Base-by-base conservation (phyloP, 2,797 vertebrate species). In the Aphelocoma californica region DNA sequence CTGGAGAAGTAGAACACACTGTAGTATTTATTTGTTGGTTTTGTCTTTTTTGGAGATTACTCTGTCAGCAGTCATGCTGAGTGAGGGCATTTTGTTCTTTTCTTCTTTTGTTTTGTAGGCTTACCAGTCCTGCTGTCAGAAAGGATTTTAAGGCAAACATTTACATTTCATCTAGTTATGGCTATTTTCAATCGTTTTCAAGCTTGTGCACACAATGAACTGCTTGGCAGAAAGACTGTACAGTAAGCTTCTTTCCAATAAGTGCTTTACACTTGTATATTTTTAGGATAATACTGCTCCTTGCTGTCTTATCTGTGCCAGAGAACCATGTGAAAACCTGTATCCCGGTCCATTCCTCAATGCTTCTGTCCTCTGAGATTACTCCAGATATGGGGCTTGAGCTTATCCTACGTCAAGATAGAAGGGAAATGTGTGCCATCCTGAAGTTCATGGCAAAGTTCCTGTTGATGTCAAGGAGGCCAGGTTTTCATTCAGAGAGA, bases 381-480 rank as follows among this genome's bases (percentile, higher is more conserved):
- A 56, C 44, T 83, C 69, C 44, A 82, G 31, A 61, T 61, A 73
- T 2, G 11, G 75, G 12, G 7, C 45, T 77, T 62, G n/a, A 79
- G 5, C 21, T 95, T 83, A 48, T 48, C 26, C 18, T 77, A 5
- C 29, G 26, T 84, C 36, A 64, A 57, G 42, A 84, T 17, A 74
- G 70, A 86, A 86, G 11, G 31, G n/a, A 77, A 92, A 87, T 54
- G 19, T 82, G 32, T 87, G 75, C 42, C 86, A 77, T 80, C 15
- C 53, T 94, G 70, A 93, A 95, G 71, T 38, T 75, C 36, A 83
- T 91, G 92, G 73, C 66, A 86, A 67, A 70, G 67, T 75, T 93
- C 78, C 88, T 91, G 38, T 14, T 80, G 67, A 61, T 78, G 79
- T 91, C 90, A 91, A 70, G 66, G 58, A 60, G 65, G 62, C 25